Conservation (phyloP, 2,797 vertebrate species). For the Podarcis siculus region DNA sequence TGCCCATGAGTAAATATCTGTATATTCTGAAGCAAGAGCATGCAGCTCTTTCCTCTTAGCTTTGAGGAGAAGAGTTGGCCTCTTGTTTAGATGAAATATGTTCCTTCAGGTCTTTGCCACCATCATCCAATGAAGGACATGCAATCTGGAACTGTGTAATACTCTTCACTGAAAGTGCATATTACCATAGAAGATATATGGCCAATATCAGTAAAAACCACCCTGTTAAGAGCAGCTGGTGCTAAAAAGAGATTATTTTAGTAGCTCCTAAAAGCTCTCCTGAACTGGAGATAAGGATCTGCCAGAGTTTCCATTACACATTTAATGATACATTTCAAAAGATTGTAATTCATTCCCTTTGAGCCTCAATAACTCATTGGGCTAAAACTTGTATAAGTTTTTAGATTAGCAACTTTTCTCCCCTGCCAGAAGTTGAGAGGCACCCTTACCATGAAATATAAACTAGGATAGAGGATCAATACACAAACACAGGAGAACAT, state of each 20-base stretch:
- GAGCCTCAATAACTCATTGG: background rate
- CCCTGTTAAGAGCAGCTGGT: constrained; percentile 21
- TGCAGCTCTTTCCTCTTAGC: background rate
- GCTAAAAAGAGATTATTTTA: constrained; percentile 41
- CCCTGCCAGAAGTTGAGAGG: background rate
- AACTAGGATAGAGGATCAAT: background rate
- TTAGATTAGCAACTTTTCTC: background rate
- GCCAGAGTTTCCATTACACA: constrained; percentile 1
- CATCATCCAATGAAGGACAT: constrained; percentile 5
- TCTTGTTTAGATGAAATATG: background rate
- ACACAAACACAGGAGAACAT: background rate
- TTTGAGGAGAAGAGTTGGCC: constrained; percentile 26
- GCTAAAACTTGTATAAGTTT: constrained; percentile 23
- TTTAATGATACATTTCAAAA: constrained; percentile 34
- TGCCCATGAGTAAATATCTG: background rate
- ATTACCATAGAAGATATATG: constrained; percentile 31
- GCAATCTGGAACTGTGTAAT: background rate
- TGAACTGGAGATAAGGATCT: constrained; percentile 23
- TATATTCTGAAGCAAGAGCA: background rate
- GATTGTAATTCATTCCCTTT: constrained; percentile 7
- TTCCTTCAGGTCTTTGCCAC: constrained; percentile 20
- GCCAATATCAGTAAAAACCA: constrained; percentile 17
- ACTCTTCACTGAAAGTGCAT: constrained; percentile 17
- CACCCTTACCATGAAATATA: constrained; percentile 1
- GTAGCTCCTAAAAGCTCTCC: constrained; percentile 5